phyloP scores from a whole-genome alignment of 2,888 invertebrate species.

The Euzetes globulus region DNA sequence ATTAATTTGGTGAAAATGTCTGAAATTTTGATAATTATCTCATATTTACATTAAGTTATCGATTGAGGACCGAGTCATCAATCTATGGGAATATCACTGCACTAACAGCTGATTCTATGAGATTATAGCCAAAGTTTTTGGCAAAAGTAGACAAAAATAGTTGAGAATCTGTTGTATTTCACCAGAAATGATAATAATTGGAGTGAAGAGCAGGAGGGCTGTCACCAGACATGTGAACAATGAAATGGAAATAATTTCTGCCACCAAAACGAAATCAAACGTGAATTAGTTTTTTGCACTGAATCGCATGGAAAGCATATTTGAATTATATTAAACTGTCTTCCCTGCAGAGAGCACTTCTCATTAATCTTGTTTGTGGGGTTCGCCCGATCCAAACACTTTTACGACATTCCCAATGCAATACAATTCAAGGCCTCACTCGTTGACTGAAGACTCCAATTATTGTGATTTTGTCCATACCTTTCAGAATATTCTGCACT shows the following conservation, averaged over 20 bases:
- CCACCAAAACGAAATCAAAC: not conserved
- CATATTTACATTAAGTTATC: not conserved
- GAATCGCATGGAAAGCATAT: not conserved
- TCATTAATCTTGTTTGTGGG: slow-evolving; percentile 14
- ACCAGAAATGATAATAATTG: not conserved
- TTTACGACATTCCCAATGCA: not conserved
- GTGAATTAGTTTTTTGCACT: slow-evolving; percentile 2
- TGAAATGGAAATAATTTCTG: not conserved
- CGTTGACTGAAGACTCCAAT: not conserved
- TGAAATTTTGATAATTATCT: not conserved
- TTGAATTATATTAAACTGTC: slow-evolving; percentile 19
- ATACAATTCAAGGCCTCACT: not conserved
- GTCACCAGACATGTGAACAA: not conserved
- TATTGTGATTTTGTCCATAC: not conserved
- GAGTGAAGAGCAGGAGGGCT: not conserved
- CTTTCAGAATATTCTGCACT: not conserved
- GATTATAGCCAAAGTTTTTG: not conserved
- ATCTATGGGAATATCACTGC: not conserved
- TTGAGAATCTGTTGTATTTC: not conserved
- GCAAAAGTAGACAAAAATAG: not conserved
- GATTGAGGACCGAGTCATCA: not conserved
- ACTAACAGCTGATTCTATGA: not conserved
- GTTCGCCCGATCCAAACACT: not conserved
- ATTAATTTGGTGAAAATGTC: not conserved
- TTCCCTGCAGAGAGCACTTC: not conserved